Evolutionary conservation across 1,140 invertebrate genomes (phyloP), one percentile per base, ranked within the genome.

Genomic region (Zaprionus vittiger): DNA sequence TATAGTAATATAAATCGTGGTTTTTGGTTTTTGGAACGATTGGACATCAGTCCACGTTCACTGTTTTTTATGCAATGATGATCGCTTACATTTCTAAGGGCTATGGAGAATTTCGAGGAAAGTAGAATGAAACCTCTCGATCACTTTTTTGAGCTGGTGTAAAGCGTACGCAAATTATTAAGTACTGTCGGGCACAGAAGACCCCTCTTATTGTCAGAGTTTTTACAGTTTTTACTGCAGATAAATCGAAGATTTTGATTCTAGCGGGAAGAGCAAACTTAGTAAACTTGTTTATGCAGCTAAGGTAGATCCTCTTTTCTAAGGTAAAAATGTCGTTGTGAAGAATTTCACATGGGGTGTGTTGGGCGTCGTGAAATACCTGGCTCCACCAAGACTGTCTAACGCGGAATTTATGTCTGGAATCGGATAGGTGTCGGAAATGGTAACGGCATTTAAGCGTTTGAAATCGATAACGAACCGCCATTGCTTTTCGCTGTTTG

Each of bases 391-490:
- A 1, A 67, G 24, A 15, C 64, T 67, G 60, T 93, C 83, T 9
- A 95, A 64, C 11, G 87, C 91, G 9, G 93, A 84, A 22, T 92
- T 91, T 41, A 95, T 91, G 20, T 92, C 81, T 5, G 93, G 93
- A n/a, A 95, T 72, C 7, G 95, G 94, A 76, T 93, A 95, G 37
- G 76, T 79, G 79, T 95, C 94, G 11, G 79, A 81, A 31, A 93
- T 79, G 3, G 92, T 93, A 20, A 80, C 73, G 22, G 91, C 81
- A 74, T 94, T 94, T 37, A 93, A 41, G 68, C 55, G 90, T 47
- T 68, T 91, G 20, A 67, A 94, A 73, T 93, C 93, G 7, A 93
- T 80, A 1, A 93, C 90, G n/a, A 93, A 59, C 34, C 93, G 72
- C 14, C 70, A 70, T 5, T 70, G 44, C 26, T 62, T 86, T 80